Base-by-base conservation (phyloP, 2,888 invertebrate genomes). In the Ophioninae sp. region DNA sequence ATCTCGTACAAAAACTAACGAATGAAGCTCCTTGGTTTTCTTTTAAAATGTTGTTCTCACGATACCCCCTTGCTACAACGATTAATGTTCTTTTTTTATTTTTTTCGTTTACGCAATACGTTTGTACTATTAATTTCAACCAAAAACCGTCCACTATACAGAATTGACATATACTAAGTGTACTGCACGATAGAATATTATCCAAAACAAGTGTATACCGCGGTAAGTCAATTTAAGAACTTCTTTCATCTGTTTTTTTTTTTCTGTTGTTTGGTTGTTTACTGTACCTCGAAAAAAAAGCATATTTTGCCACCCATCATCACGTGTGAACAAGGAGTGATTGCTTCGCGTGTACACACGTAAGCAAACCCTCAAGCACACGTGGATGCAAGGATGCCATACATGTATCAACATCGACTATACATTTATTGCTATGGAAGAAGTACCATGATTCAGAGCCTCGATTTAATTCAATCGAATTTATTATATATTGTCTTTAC, bases 401-500 rank as follows among this genome's bases (percentile, higher is more conserved):
- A 91, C 88, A 51, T 51, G 17, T 88, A 88, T 89, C 88, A 91
- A 91, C 90, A 91, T 90, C 91, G 87, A 91, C 91, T 91, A 91
- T 91, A 91, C 91, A 91, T 87, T 91, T 91, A 91, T 91, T 91
- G 91, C 91, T 91, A 90, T 91, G 90, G 90, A 91, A 91, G 91
- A 91, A 90, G 89, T 91, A 91, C 90, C 89, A 87, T 88, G 88
- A 88, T 90, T 91, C 90, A 89, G 90, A 87, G 88, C 87, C 88
- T 84, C 88, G 88, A 90, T 88, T 76, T 87, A 91, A 91, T 91
- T 88, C 90, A 90, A 91, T 88, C 86, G 89, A 90, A 90, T 86
- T 86, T 83, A 85, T 83, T 87, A 86, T 88, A 90, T 90, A 90
- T 90, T 90, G 88, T 89, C 88, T 86, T 89, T 88, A 88, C 81